Evolutionary conservation across 2,113 vertebrate species (phyloP).

Genomic region (Epinephelus cyanopodus): DNA sequence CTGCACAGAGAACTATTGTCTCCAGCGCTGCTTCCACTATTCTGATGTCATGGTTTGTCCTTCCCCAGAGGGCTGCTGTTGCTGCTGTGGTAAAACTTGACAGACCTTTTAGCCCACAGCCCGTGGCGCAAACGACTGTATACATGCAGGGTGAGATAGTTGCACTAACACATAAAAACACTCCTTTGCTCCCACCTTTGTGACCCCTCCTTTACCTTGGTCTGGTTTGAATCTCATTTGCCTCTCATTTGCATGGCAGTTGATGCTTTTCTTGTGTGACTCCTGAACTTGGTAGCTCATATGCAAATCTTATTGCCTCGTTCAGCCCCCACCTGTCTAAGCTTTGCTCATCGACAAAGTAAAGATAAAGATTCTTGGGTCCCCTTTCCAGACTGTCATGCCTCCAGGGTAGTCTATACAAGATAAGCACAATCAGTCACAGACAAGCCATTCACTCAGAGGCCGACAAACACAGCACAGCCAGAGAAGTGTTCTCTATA

Average conservation of each 20-base stretch:
- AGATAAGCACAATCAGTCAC: constrained; percentile 17
- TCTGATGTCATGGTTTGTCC: constrained; percentile 83
- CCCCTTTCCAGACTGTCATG: constrained; percentile 8
- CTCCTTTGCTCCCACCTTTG: background rate
- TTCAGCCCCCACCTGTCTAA: constrained; percentile 31
- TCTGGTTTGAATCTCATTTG: constrained; percentile 81
- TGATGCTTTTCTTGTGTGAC: constrained; percentile 71
- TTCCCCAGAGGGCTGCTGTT: constrained; percentile 54
- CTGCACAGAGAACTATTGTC: constrained; percentile 83
- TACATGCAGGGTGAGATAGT: background rate
- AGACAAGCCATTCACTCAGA: constrained; percentile 5
- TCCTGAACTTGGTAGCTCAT: constrained; percentile 61
- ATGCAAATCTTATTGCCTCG: constrained; percentile 72
- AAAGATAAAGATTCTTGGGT: constrained; percentile 20
- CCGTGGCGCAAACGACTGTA: constrained; percentile 18
- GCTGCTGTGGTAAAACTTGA: constrained; percentile 63
- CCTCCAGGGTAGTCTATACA: constrained; percentile 19
- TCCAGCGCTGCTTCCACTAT: constrained; percentile 68
- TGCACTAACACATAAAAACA: background rate
- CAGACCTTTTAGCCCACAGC: constrained; percentile 39
- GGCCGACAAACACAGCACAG: background rate
- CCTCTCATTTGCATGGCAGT: constrained; percentile 86
- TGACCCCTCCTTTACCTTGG: constrained; percentile 28
- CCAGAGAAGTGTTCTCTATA: background rate
- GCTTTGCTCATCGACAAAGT: constrained; percentile 22